Evolutionary conservation across 2,888 invertebrate genomes (phyloP).

Genomic region (Orthosia cruda): DNA sequence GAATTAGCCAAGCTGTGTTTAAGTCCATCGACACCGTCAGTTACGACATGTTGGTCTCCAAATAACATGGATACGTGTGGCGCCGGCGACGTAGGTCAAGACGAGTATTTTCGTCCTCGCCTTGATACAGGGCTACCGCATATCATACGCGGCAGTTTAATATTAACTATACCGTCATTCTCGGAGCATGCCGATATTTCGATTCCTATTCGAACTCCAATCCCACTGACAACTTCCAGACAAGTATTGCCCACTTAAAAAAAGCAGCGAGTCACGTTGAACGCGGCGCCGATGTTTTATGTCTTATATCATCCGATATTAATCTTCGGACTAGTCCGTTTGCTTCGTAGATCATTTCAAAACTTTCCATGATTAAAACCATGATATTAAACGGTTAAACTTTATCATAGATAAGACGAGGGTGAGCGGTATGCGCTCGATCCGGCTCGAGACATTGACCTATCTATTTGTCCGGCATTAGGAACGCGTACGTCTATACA

Average conservation of each 20-base stretch:
- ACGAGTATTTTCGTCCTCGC: conserved; percentile 89
- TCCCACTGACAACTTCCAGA: conserved; percentile 70
- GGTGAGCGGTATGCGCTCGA: conserved; percentile 68
- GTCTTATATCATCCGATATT: conserved; percentile 58
- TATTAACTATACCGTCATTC: conserved; percentile 89
- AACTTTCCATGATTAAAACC: conserved; percentile 34
- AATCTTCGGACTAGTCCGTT: conserved; percentile 41
- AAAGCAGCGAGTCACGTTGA: conserved; percentile 59
- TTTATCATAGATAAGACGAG: conserved; percentile 59
- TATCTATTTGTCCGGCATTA: conserved; percentile 81
- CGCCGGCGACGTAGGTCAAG: conserved; percentile 88
- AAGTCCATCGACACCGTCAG: conserved; percentile 80
- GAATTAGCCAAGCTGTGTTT: conserved; percentile 62
- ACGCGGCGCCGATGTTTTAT: conserved; percentile 52
- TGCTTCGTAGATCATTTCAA: conserved; percentile 18
- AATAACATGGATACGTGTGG: conserved; percentile 81
- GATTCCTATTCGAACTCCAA: conserved; percentile 65
- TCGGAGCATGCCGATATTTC: conserved; percentile 70
- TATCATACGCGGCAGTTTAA: conserved; percentile 86
- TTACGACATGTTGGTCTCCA: conserved; percentile 78
- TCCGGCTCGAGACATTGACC: conserved; percentile 89
- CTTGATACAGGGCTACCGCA: conserved; percentile 91
- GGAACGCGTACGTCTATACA: conserved; percentile 69
- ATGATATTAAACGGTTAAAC: conserved; percentile 35
- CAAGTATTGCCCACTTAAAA: conserved; percentile 64